Base-by-base conservation (phyloP, 1,140 invertebrate species). In the Homalodisca vitripennis region DNA sequence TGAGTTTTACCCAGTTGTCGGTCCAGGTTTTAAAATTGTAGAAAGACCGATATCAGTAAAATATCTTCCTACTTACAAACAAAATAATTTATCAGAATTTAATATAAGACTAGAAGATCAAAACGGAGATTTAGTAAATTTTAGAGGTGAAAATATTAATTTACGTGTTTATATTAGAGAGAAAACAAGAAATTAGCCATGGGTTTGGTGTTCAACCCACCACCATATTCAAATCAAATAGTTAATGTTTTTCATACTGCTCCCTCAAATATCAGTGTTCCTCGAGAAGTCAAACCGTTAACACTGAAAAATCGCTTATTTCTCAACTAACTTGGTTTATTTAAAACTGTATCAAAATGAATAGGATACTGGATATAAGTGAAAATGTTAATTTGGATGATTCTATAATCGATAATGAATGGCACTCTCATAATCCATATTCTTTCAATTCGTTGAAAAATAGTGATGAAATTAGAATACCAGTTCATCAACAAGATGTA, bases 401-500 rank as follows among this genome's bases (percentile, higher is more conserved):
- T 64, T 73, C 72, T 13, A 75, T 80, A 20, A 67, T 73, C 22
- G 77, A 78, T 66, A 75, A 72, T 69, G 76, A 81, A 68, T 70
- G 72, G 62, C 77, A 80, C 75, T 72, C 72, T 29, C 74, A 79
- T 70, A 69, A 75, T 72, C 77, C 77, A n/a, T 79, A 78, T 69
- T 66, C 73, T 31, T 72, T 74, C 41, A 74, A 74, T 72, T 74
- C 77, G 6, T 77, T 74, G 67, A 71, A 31, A 26, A 46, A 66
- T 48, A 46, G 47, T 63, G 65, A 68, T 47, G 60, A 51, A 60
- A 55, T 80, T 64, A 63, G 76, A 26, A 82, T 80, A 27, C 17
- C 71, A 1, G 72, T 79, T 60, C 71, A 78, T 73, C 77, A 81
- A 71, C 77, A 80, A 74, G 75, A 80, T 72, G 55, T 78, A 17